phyloP scores from a whole-genome alignment of 2,888 invertebrate species.

The Deladenus siricidicola region DNA sequence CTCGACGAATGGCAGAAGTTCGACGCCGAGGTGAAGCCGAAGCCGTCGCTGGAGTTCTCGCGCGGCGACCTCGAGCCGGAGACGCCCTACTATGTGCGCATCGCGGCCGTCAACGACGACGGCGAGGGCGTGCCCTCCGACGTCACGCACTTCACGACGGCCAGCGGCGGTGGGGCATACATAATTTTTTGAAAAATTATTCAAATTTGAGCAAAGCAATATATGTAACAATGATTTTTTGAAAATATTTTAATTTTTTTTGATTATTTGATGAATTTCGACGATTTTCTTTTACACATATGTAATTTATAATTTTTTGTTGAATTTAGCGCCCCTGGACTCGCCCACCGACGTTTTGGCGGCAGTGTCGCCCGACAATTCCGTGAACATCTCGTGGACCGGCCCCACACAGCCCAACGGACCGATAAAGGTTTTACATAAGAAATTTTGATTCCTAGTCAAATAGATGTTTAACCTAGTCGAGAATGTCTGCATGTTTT shows the following conservation, averaged over 20 bases:
- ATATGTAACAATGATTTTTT: no score
- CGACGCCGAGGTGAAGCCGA: constrained; percentile 24
- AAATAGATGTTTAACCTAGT: neutral
- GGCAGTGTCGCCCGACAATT: constrained; percentile 44
- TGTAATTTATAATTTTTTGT: constrained; percentile 1
- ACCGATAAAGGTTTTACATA: constrained; percentile 35
- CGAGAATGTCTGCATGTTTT: no score
- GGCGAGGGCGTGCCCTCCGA: constrained; percentile 48
- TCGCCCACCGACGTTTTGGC: constrained; percentile 44
- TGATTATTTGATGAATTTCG: neutral
- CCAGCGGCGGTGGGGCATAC: constrained; percentile 34
- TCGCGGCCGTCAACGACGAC: constrained; percentile 43
- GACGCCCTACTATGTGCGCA: constrained; percentile 48
- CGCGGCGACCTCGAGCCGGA: constrained; percentile 50
- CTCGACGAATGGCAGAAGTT: constrained; percentile 48
- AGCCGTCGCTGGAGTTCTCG: constrained; percentile 37
- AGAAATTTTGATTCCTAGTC: neutral
- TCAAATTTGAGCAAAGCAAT: no score
- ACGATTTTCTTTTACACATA: neutral
- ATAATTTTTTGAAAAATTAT: no score
- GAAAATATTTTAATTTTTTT: no score
- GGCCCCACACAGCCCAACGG: constrained; percentile 45
- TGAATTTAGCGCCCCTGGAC: constrained; percentile 43
- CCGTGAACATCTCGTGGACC: constrained; percentile 45
- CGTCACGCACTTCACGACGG: constrained; percentile 41